These are phyloP conservation scores for Drosophila obscura DNA, from an alignment of 1,140 invertebrate genomes.

Conservation along the genomic window DNA sequence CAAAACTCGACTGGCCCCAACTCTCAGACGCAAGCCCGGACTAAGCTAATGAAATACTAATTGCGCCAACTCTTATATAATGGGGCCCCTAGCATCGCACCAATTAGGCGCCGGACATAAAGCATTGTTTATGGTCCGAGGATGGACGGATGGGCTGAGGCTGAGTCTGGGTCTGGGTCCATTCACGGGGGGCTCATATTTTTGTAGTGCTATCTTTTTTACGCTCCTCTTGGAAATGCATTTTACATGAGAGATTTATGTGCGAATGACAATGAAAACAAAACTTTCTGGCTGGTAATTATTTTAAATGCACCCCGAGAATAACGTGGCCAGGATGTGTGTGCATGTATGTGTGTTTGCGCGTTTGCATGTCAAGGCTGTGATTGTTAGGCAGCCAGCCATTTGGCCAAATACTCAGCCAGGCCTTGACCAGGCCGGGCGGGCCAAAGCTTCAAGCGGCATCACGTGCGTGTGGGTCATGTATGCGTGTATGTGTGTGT, in stretches of 20 bases:
- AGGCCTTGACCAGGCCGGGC: constrained; percentile 73
- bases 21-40: not conserved
- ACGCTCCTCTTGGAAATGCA: constrained; percentile 31
- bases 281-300: constrained; percentile 50
- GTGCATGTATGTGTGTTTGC: constrained; percentile 6
- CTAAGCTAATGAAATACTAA: constrained; percentile 68
- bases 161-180: too few relatives aligned
- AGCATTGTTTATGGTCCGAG: constrained; percentile 51
- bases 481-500: constrained; percentile 3
- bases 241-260: constrained; percentile 57
- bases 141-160: not conserved
- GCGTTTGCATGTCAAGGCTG: constrained; percentile 59
- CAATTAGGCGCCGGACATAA: constrained; percentile 64
- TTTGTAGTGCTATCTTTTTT: not conserved
- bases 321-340: constrained; percentile 12
- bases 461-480: constrained; percentile 43
- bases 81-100: constrained; percentile 46
- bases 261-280: constrained; percentile 28
- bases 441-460: constrained; percentile 60
- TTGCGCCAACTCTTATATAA: constrained; percentile 71
- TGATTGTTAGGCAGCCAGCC: constrained; percentile 27
- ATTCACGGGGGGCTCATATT: constrained; percentile 27
- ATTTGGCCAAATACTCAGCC: constrained; percentile 30
- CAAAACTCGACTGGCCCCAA: too few relatives aligned
- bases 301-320: constrained; percentile 58